phyloP scores from a whole-genome alignment of 2,797 vertebrate species.

The Morelia viridis region DNA sequence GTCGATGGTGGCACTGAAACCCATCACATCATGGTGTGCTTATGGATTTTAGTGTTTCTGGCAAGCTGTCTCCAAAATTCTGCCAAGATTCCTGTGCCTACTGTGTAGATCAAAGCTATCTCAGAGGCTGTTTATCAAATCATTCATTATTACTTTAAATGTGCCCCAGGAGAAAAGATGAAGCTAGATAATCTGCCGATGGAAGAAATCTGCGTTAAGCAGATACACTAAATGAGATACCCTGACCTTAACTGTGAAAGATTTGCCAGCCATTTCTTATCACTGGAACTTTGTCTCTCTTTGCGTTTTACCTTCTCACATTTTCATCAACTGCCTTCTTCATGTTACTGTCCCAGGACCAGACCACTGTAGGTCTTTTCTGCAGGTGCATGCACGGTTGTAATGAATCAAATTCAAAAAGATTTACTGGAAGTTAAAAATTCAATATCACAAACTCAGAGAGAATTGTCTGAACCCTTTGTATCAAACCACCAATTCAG shows the following conservation, averaged over 20 bases:
- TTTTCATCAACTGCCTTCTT: background rate
- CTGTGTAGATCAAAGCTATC: background rate
- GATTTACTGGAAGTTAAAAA: background rate
- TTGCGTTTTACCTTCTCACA: background rate
- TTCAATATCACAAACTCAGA: background rate
- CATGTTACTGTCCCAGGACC: background rate
- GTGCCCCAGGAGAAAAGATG: background rate
- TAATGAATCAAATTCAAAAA: background rate
- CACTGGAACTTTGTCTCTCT: background rate
- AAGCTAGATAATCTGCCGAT: background rate
- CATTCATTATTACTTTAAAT: background rate
- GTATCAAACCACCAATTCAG: background rate
- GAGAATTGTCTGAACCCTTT: background rate
- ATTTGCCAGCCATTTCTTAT: background rate
- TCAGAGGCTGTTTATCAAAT: background rate
- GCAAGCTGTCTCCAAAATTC: conserved; percentile 17
- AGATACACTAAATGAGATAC: background rate
- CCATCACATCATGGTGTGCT: background rate
- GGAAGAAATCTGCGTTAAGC: background rate
- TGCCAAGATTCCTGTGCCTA: background rate
- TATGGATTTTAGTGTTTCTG: background rate
- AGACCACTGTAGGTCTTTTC: background rate
- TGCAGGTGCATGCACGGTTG: background rate
- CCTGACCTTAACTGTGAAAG: background rate
- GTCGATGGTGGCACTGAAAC: background rate